Evolutionary conservation across 2,797 vertebrate genomes (phyloP), one percentile per base, ranked within the genome.

Genomic region (Halcyon chelicuti): DNA sequence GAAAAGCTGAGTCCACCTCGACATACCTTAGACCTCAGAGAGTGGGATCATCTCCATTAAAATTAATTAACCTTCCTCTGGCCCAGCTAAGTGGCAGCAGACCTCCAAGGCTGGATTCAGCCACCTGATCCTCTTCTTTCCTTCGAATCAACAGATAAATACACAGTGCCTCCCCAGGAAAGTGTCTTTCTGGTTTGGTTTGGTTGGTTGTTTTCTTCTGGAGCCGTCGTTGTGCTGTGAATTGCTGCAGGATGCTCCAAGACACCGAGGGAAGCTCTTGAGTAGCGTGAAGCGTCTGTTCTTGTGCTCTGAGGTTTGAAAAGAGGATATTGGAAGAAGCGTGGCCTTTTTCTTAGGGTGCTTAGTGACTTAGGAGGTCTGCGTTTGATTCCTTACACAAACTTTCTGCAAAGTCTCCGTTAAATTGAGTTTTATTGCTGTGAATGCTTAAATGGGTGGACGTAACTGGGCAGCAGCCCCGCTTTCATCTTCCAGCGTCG

Each of bases 271-370:
- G 18, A n/a, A 21, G 6, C 42, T 22, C 62, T 12, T 20, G 10
- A 15, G 5, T 5, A 10, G 20, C 1, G 0, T 26, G 47, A 14
- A 18, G 60, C 1, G 0, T 22, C 61, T 19, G 31, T 29, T 79
- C 70, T 55, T 29, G 15, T 28, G 40, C 67, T 47, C 25, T 19
- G 18, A 29, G 60, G 35, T 23, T 75, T 81, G 11, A 12, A 4
- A 39, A 29, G 28, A 51, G 37, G 25, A 26, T 47, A 4, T 12
- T 37, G 67, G 54, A 76, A 66, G 75, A 52, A 65, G 22, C 15
- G 0, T 4, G 46, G 35, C 68, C 51, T 39, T 61, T 42, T 55
- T 15, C 46, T 14, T 8, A 2, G 57, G 35, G 20, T 37, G 9
- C 19, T 47, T 5, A 7, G 68, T 28, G 51, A 31, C 51, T 37